Evolutionary conservation across 2,888 invertebrate species (phyloP).

Genomic region (Reticulitermes lucifugus): DNA sequence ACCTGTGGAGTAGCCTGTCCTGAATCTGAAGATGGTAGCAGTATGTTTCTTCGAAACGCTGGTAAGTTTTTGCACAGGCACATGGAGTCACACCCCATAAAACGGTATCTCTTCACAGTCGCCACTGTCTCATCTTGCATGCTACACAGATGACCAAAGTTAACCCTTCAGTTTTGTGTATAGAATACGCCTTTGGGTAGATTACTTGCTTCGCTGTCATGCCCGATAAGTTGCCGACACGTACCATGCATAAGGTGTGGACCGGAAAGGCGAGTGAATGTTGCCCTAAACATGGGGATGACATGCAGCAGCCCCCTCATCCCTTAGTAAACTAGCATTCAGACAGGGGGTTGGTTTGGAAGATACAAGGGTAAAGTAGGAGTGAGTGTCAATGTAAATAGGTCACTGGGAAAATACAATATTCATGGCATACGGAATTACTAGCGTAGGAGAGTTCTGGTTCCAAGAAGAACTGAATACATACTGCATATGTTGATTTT

Average conservation of each 20-base stretch:
- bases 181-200: background rate
- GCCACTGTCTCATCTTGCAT: too few species aligned
- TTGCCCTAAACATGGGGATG: conserved; percentile 19
- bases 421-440: conserved; percentile 30
- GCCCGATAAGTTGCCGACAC: background rate
- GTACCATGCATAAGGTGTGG: background rate
- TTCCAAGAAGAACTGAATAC: background rate
- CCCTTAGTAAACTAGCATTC: conserved; percentile 26
- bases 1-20: too few species aligned
- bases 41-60: too few species aligned
- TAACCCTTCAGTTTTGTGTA: too few species aligned
- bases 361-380: background rate
- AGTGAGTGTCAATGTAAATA: conserved; percentile 30
- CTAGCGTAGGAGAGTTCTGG: background rate
- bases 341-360: conserved; percentile 19
- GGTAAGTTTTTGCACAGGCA: too few species aligned
- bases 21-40: too few species aligned
- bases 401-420: conserved; percentile 38
- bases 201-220: background rate
- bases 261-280: background rate
- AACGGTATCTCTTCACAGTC: too few species aligned
- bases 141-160: too few species aligned
- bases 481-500: conserved; percentile 1
- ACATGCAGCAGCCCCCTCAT: background rate
- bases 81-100: too few species aligned